phyloP scores from a whole-genome alignment of 1,140 invertebrate species.

The Riptortus pedestris region DNA sequence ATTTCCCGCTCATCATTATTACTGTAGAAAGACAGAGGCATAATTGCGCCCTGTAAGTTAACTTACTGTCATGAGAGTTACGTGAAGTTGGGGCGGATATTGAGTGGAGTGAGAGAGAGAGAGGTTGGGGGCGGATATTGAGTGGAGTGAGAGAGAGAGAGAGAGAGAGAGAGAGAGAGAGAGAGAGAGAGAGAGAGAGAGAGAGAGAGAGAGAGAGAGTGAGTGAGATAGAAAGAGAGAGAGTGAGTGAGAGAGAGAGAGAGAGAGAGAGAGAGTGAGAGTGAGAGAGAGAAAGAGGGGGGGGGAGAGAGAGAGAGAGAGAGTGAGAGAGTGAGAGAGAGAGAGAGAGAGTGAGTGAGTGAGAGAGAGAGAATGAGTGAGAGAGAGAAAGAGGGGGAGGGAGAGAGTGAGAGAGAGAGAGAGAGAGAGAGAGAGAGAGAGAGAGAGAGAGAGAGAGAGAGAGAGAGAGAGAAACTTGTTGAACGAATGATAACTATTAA shows the following conservation, averaged over 20 bases:
- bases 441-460: slow-evolving; percentile 19
- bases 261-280: neutral
- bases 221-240: slow-evolving; percentile 10
- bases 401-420: slow-evolving; percentile 8
- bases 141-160: neutral
- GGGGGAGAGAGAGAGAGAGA: neutral
- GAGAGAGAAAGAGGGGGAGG: neutral
- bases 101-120: too few species aligned
- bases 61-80: too few species aligned
- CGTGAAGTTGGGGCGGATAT: too few species aligned
- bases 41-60: too few species aligned
- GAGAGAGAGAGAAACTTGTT: slow-evolving; percentile 1
- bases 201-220: neutral
- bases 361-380: neutral
- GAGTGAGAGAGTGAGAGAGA: neutral
- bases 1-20: too few species aligned
- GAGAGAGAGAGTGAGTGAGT: slow-evolving; percentile 15
- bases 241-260: neutral
- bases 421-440: neutral
- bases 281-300: slow-evolving; percentile 12
- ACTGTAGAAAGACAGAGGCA: too few species aligned
- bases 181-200: slow-evolving; percentile 3
- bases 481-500: too few species aligned
- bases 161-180: slow-evolving; percentile 15
- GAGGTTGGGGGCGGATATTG: too few species aligned